phyloP scores from a whole-genome alignment of 2,888 invertebrate genomes.

The Luffia ferchaultella region DNA sequence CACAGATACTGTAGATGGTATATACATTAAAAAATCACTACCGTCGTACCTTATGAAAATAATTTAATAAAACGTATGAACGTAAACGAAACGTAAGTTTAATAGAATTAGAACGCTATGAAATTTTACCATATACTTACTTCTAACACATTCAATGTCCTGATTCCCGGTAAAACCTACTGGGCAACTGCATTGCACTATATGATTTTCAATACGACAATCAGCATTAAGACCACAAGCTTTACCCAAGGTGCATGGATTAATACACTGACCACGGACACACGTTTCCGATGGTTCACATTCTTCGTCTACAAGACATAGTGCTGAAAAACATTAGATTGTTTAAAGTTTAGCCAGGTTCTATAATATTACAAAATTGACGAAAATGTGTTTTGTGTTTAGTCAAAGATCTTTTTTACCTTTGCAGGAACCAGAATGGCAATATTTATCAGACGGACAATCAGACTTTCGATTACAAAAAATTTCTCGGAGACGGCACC shows the following conservation, averaged over 20 bases:
- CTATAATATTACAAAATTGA: not conserved
- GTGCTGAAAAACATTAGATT: conserved; percentile 53
- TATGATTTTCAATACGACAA: conserved; percentile 75
- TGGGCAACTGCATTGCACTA: conserved; percentile 84
- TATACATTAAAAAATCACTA: too few species aligned
- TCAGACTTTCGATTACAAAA: conserved; percentile 75
- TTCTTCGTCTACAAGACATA: conserved; percentile 81
- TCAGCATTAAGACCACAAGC: conserved; percentile 87
- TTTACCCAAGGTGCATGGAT: conserved; percentile 78
- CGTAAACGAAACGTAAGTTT: too few species aligned
- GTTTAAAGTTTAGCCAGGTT: not conserved
- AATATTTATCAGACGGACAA: conserved; percentile 82
- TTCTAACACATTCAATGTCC: conserved; percentile 83
- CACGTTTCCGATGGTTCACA: conserved; percentile 84
- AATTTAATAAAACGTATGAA: too few species aligned
- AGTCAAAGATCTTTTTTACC: conserved; percentile 52
- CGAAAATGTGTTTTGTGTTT: not conserved
- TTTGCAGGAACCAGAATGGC: conserved; percentile 82
- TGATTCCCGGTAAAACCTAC: conserved; percentile 86
- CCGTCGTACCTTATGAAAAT: too few species aligned
- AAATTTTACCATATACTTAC: conserved; percentile 51
- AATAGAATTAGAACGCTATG: not conserved
- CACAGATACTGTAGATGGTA: too few species aligned
- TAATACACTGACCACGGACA: conserved; percentile 80
- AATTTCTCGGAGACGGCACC: conserved; percentile 79